These are phyloP conservation scores for Amiota mariae DNA, from an alignment of 2,888 invertebrate species.

Conservation along the genomic window DNA sequence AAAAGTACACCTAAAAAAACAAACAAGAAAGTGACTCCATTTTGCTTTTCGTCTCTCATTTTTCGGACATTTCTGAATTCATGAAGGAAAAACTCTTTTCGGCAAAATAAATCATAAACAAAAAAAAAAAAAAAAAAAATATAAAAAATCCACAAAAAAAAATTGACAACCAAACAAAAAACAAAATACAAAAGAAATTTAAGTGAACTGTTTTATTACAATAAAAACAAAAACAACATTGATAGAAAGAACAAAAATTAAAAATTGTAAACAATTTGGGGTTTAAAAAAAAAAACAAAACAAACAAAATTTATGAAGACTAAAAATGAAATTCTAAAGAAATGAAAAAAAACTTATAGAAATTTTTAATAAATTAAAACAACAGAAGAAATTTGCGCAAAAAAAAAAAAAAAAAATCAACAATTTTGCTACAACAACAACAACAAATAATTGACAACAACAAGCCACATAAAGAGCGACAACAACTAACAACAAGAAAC, in stretches of 20 bases:
- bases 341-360: slow-evolving; percentile 19
- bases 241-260: neutral
- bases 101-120: no score
- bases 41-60: slow-evolving; percentile 7
- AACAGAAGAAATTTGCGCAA: no score
- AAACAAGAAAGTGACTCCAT: slow-evolving; percentile 10
- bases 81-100: slow-evolving; percentile 40
- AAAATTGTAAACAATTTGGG: neutral
- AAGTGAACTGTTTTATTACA: neutral
- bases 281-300: neutral
- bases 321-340: neutral
- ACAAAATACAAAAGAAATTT: neutral
- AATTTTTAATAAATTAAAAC: slow-evolving; percentile 39
- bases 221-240: neutral
- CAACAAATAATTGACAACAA: slow-evolving; percentile 10
- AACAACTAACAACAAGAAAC: neutral
- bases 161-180: slow-evolving; percentile 6
- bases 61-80: neutral
- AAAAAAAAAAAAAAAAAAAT: slow-evolving; percentile 35
- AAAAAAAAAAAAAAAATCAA: neutral
- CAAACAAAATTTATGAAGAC: neutral
- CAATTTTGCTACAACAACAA: no score
- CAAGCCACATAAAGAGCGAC: neutral
- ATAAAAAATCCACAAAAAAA: slow-evolving; percentile 14
- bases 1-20: slow-evolving; percentile 10